phyloP scores from a whole-genome alignment of 1,140 invertebrate species.

The Drosophila ananassae region DNA sequence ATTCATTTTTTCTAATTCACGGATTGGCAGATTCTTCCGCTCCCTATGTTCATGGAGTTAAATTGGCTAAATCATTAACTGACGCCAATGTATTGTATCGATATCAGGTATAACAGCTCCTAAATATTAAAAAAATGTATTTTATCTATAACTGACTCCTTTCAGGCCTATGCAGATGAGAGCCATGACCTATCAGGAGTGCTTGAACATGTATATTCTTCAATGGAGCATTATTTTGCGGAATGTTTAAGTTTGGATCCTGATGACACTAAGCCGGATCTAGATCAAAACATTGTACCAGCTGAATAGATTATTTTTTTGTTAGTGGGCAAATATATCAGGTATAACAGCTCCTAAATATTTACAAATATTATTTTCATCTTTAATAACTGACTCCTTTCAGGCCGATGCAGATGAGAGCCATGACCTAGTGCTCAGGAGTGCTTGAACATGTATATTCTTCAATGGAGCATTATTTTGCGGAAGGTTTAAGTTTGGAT shows the following conservation, averaged over 20 bases:
- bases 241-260: conserved; percentile 93
- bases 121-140: background rate
- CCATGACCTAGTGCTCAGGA: conserved; percentile 89
- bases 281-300: conserved; percentile 78
- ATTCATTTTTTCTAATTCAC: conserved; percentile 95
- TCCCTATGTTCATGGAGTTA: conserved; percentile 95
- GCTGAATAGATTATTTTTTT: conserved; percentile 53
- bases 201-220: conserved; percentile 92
- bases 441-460: conserved; percentile 93
- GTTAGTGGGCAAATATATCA: conserved; percentile 86
- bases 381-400: background rate
- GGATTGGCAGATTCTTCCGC: conserved; percentile 94
- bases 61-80: conserved; percentile 93
- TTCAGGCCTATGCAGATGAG: conserved; percentile 92
- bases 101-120: conserved; percentile 90
- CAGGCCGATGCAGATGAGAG: conserved; percentile 94
- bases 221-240: conserved; percentile 93
- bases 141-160: background rate
- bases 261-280: conserved; percentile 85
- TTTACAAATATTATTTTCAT: background rate
- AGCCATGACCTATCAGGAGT: conserved; percentile 91
- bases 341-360: conserved; percentile 85
- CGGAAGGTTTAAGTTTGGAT: conserved; percentile 93
- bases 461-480: conserved; percentile 93
- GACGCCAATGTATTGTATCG: conserved; percentile 94